Percentiles rank a stretch among this genome's conserved stretches.
phyloP scores from a whole-genome alignment of 2,113 vertebrate species.

The Columba livia region DNA sequence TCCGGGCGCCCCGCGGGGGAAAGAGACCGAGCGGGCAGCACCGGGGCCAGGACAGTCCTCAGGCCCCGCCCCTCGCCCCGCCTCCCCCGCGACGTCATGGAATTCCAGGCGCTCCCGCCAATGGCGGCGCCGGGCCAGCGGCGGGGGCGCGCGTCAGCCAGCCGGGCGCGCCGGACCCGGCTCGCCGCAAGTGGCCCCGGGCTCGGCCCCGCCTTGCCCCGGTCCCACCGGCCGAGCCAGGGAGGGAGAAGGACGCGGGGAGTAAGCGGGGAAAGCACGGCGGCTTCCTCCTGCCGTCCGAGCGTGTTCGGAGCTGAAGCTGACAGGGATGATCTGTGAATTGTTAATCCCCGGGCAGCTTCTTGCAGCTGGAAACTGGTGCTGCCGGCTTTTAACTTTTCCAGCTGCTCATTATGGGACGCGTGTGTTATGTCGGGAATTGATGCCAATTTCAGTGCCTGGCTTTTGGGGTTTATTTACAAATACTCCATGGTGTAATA shows the following conservation, averaged over 20 bases:
- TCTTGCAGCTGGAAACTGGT: neutral
- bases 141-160: no score
- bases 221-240: no score
- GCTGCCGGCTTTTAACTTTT: neutral
- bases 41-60: neutral
- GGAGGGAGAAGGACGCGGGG: neutral
- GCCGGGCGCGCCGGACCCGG: no score
- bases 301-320: neutral
- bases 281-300: neutral
- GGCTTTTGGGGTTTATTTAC: neutral
- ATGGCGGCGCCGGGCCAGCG: neutral
- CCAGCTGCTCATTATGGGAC: neutral
- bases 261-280: accelerated
- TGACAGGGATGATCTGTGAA: accelerated
- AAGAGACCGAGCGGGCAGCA: neutral
- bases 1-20: no score
- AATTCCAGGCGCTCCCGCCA: slow-evolving; percentile 26
- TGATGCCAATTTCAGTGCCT: accelerated
- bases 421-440: neutral
- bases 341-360: neutral
- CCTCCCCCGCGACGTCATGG: neutral
- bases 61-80: neutral
- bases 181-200: no score
- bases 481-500: accelerated
- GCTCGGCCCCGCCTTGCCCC: neutral